Evolutionary conservation across 92 coral and sea anemone genomes (phyloP).

Genomic region (Epizoanthus ramosus): DNA sequence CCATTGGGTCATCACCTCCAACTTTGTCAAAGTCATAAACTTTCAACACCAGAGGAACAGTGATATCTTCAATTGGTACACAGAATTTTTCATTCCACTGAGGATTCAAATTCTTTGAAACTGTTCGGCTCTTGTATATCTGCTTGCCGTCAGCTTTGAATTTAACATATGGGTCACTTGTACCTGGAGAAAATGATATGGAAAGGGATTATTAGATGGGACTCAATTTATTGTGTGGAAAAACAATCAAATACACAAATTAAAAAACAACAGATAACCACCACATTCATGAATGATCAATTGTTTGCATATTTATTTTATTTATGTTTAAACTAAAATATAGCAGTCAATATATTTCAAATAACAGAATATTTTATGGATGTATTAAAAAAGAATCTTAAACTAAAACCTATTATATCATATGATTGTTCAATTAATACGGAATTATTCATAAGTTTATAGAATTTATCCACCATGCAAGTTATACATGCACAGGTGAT

Average conservation of each 20-base stretch:
- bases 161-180: constrained; percentile 99
- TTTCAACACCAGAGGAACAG: constrained; percentile 91
- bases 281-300: neutral
- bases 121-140: constrained; percentile 94
- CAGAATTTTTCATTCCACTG: constrained; percentile 99
- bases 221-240: neutral
- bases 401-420: too few relatives aligned
- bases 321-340: too few relatives aligned
- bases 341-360: too few relatives aligned
- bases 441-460: too few relatives aligned
- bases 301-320: neutral
- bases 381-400: too few relatives aligned
- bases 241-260: neutral
- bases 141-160: constrained; percentile 97
- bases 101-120: constrained; percentile 92
- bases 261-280: neutral
- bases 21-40: constrained; percentile 98
- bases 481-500: neutral
- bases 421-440: too few relatives aligned
- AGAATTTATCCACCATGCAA: neutral
- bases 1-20: constrained; percentile 99
- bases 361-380: too few relatives aligned
- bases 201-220: neutral
- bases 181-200: constrained; percentile 62
- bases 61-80: constrained; percentile 97